Conservation (phyloP, 2,888 invertebrate species). For the Willowsia nigromaculata region DNA sequence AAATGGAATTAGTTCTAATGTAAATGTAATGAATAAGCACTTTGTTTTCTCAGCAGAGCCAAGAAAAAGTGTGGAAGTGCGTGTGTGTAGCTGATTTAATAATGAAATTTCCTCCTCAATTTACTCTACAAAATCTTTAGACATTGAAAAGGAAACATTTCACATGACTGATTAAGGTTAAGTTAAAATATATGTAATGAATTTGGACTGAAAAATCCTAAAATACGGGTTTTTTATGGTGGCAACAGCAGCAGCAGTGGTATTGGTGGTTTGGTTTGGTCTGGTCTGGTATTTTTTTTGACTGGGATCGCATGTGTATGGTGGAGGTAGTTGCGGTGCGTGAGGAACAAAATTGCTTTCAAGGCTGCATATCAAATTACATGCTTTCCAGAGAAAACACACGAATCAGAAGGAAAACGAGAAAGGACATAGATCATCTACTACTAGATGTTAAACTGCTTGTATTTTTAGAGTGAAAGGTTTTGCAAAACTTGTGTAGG, state of each 20-base stretch:
- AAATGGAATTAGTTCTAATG: neutral
- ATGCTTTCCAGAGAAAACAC: neutral
- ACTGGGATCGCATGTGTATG: no score
- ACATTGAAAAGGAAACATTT: neutral
- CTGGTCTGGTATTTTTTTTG: no score
- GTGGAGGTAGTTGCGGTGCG: neutral
- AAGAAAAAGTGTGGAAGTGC: neutral
- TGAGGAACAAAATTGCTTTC: conserved; percentile 6
- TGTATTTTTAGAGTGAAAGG: neutral
- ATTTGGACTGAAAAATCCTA: no score
- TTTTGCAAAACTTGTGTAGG: neutral
- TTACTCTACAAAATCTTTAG: neutral
- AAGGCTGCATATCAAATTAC: neutral
- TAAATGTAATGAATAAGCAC: neutral
- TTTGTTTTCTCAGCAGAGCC: neutral
- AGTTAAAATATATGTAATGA: no score
- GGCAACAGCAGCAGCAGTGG: neutral
- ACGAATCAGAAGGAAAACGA: neutral
- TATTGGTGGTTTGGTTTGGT: no score
- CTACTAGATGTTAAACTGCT: neutral
- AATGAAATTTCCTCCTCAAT: neutral
- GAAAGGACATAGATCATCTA: neutral
- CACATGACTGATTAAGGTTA: conserved; percentile 10
- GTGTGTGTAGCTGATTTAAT: neutral
- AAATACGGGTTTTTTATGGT: neutral